Evolutionary conservation across 2,888 invertebrate species (phyloP).

Genomic region (Thecocarcelia acutangulata): DNA sequence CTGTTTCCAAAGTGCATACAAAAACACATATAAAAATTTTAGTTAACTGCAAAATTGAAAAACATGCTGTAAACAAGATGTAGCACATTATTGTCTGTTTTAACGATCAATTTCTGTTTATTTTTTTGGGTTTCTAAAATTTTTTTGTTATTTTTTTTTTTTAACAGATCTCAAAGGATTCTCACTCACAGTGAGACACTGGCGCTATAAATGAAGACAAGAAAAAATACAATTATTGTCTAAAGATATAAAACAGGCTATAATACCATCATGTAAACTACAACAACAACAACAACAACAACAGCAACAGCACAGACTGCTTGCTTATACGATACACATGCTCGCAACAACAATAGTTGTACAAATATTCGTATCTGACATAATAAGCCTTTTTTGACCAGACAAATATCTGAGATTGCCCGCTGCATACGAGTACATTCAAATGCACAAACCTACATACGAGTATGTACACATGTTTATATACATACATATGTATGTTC

Average conservation of each 20-base stretch:
- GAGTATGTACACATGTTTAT: background rate
- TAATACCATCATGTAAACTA: constrained; percentile 56
- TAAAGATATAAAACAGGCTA: constrained; percentile 60
- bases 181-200: constrained; percentile 64
- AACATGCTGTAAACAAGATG: constrained; percentile 79
- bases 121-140: constrained; percentile 31
- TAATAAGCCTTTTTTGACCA: constrained; percentile 60
- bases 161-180: constrained; percentile 64
- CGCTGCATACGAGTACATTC: constrained; percentile 1
- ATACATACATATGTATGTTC: background rate
- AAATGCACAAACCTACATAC: too few species aligned
- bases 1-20: background rate
- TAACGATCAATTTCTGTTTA: constrained; percentile 63
- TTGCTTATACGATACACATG: constrained; percentile 13
- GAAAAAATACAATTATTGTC: constrained; percentile 64
- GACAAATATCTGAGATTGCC: constrained; percentile 68
- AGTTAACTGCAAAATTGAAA: constrained; percentile 67
- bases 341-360: constrained; percentile 38
- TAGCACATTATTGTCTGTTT: constrained; percentile 70
- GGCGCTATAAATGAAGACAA: constrained; percentile 62
- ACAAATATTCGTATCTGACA: constrained; percentile 62
- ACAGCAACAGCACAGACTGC: constrained; percentile 12
- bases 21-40: constrained; percentile 44
- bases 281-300: constrained; percentile 20
- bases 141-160: constrained; percentile 38